Percentiles rank a stretch among this genome's conserved stretches.
Conservation (phyloP, 1,140 invertebrate genomes). For the Lepidurus arcticus region DNA sequence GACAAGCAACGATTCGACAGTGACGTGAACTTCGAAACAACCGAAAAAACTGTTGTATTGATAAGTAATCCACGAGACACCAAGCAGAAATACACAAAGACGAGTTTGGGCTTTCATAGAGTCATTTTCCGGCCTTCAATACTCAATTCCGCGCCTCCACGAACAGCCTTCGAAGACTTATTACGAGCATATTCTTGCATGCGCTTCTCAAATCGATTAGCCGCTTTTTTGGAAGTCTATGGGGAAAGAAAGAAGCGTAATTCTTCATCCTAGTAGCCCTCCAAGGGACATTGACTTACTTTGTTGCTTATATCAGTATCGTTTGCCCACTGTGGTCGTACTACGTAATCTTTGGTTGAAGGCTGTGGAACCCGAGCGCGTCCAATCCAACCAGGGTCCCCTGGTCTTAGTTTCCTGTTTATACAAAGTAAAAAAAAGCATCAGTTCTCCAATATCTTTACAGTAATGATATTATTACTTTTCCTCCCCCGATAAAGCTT, state of each 20-base stretch:
- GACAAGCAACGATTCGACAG: no score
- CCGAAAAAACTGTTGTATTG: neutral
- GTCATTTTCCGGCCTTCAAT: slow-evolving; percentile 95
- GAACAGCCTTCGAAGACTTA: slow-evolving; percentile 60
- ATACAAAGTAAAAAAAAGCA: slow-evolving; percentile 9
- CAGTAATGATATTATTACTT: slow-evolving; percentile 48
- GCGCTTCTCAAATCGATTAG: slow-evolving; percentile 83
- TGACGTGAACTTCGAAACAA: neutral
- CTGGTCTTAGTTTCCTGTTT: slow-evolving; percentile 63
- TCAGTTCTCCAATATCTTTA: slow-evolving; percentile 29
- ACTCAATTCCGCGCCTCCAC: slow-evolving; percentile 84
- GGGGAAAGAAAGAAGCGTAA: slow-evolving; percentile 38
- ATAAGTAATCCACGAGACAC: neutral
- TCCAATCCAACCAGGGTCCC: slow-evolving; percentile 90
- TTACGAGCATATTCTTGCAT: slow-evolving; percentile 80
- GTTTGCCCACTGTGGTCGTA: slow-evolving; percentile 83
- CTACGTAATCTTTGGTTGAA: slow-evolving; percentile 94
- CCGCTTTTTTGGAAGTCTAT: slow-evolving; percentile 68
- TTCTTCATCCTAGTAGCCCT: slow-evolving; percentile 19
- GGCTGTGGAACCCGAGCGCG: slow-evolving; percentile 90
- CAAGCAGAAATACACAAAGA: neutral
- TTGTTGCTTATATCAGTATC: slow-evolving; percentile 68
- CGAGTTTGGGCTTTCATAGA: slow-evolving; percentile 49
- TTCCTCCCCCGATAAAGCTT: slow-evolving; percentile 54
- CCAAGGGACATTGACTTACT: slow-evolving; percentile 40